A percentile compares a stretch with the other conserved stretches of the same genome.
Evolutionary conservation across 64 coral and sea anemone species (phyloP).

Genomic region (Orbicella faveolata): DNA sequence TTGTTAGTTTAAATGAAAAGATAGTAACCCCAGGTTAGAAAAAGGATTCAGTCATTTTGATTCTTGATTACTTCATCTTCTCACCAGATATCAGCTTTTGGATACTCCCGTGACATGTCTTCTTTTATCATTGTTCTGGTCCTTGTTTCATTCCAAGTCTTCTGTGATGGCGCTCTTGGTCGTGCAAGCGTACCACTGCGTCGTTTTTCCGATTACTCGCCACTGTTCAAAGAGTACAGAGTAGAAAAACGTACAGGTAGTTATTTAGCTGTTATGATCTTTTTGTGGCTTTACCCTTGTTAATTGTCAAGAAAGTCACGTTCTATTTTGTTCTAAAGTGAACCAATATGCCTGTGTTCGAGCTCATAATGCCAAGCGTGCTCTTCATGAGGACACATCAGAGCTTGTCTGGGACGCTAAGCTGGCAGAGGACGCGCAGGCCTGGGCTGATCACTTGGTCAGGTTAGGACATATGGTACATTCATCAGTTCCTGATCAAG

Average conservation of each 20-base stretch:
- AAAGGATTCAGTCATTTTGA: no score
- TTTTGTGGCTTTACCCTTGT: no score
- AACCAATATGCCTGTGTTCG: conserved; percentile 1
- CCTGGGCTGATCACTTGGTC: conserved; percentile 15
- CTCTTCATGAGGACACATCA: conserved; percentile 16
- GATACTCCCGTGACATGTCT: not conserved
- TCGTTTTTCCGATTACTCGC: not conserved
- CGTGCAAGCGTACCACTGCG: not conserved
- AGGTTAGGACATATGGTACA: not conserved
- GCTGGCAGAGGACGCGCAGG: conserved; percentile 2
- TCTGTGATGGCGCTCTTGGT: not conserved
- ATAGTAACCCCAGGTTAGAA: no score
- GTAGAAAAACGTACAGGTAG: not conserved
- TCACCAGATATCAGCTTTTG: not conserved
- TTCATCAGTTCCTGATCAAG: not conserved
- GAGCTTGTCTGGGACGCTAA: not conserved
- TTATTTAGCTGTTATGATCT: no score
- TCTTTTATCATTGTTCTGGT: not conserved
- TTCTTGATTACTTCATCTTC: no score
- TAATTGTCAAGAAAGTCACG: no score
- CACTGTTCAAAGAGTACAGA: not conserved
- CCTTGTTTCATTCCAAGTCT: not conserved
- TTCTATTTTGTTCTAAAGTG: not conserved
- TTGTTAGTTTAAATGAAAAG: no score
- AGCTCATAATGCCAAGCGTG: conserved; percentile 50